Evolutionary conservation across 2,888 invertebrate genomes (phyloP), one percentile per base, ranked within the genome.

Genomic region (Xestia sexstrigata): DNA sequence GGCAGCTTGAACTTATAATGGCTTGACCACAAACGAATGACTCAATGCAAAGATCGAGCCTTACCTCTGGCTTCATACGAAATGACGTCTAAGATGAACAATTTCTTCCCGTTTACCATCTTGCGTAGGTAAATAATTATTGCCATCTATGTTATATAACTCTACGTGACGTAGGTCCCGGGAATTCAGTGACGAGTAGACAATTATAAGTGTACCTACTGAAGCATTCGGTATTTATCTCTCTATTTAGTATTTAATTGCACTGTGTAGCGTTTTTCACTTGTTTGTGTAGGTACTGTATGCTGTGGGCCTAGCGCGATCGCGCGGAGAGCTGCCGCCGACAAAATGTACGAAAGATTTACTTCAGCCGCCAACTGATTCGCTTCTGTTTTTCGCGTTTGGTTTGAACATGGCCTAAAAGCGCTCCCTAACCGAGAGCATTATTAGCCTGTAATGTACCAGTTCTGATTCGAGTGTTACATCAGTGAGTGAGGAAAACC

Each of bases 61-160:
- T 26, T 11, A 26, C 35, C 11, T 47, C 13, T 49, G 20, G 0
- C 26, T 49, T n/a, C 4, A n/a, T 6, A 13, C 20, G 1, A 4
- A 23, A 69, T 80, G 76, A 70, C 70, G 70, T 75, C 52, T 55
- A 3, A 35, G 8, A 17, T n/a, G 49, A 26, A 52, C 35, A 35
- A 65, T 66, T 81, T 79, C 69, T 79, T 84, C 72, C 79, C 69
- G 42, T 70, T 71, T 39, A 55, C n/a, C n/a, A 23, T 49, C 11
- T 73, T 47, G 26, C n/a, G 68, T 60, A 66, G 52, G 63, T 72
- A 69, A 83, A 69, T 52, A 71, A 60, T 52, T 17, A 83, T 58
- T 67, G 35, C 35, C 42, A 45, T 68, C 63, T 30, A 30, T 55
- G 39, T 63, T 78, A 55, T 15, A 2, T 70, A 78, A 70, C n/a